These are phyloP conservation scores for Chelonoidis abingdonii DNA, from an alignment of 2,113 vertebrate genomes.

Conservation along the genomic window DNA sequence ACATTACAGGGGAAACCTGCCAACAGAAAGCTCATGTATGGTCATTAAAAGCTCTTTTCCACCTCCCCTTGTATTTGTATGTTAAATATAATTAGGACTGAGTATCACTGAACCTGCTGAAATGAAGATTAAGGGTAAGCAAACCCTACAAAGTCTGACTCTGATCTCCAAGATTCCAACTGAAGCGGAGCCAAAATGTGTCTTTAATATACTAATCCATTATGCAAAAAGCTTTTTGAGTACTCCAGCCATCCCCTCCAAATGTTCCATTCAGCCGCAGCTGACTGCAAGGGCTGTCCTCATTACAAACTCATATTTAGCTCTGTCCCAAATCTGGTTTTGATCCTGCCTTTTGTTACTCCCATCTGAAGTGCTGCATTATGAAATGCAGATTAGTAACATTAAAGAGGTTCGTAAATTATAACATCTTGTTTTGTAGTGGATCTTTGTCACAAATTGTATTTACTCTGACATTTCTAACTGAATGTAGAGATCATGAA, in stretches of 20 bases:
- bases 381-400: neutral
- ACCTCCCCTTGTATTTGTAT: neutral
- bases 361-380: neutral
- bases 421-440: neutral
- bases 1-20: neutral
- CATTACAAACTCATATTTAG: neutral
- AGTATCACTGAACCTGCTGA: rapidly evolving
- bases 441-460: neutral
- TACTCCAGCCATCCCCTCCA: neutral
- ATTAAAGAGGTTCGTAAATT: neutral
- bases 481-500: neutral
- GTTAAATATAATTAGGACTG: neutral
- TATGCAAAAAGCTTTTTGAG: rapidly evolving
- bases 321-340: neutral
- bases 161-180: neutral
- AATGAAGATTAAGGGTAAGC: neutral
- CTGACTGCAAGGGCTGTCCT: neutral
- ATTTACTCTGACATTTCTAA: neutral
- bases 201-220: neutral
- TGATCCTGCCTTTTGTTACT: neutral
- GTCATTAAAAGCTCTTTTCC: neutral
- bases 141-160: neutral
- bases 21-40: neutral
- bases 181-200: neutral
- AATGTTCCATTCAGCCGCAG: neutral